Evolutionary conservation across 2,888 invertebrate genomes (phyloP).

Genomic region (Sphaerophoria taeniata): DNA sequence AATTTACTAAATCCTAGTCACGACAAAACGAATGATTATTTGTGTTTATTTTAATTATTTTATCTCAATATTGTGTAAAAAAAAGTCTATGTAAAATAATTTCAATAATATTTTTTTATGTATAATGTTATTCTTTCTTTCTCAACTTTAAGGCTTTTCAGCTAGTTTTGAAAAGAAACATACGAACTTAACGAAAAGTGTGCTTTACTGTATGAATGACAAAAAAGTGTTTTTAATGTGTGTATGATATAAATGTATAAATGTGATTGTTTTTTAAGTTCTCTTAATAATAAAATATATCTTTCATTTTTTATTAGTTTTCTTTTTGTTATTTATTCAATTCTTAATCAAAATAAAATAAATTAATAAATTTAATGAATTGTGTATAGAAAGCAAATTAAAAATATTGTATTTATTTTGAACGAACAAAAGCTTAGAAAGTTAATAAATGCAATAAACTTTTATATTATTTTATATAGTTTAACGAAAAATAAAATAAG

Average conservation of each 20-base stretch:
- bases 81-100: slow-evolving; percentile 60
- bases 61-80: slow-evolving; percentile 65
- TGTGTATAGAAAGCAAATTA: slow-evolving; percentile 60
- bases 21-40: slow-evolving; percentile 70
- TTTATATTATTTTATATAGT: slow-evolving; percentile 36
- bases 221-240: neutral
- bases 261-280: slow-evolving; percentile 51
- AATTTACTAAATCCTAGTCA: slow-evolving; percentile 74
- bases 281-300: slow-evolving; percentile 15
- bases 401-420: slow-evolving; percentile 68
- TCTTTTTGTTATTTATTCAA: slow-evolving; percentile 73
- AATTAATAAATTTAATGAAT: slow-evolving; percentile 38
- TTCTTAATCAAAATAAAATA: too few relatives aligned
- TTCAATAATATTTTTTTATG: slow-evolving; percentile 15
- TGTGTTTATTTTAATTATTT: slow-evolving; percentile 51
- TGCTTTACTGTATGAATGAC: slow-evolving; percentile 64
- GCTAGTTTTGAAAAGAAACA: neutral
- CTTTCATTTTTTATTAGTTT: slow-evolving; percentile 52
- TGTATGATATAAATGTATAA: slow-evolving; percentile 5
- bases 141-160: slow-evolving; percentile 33
- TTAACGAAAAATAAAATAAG: neutral
- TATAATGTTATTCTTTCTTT: slow-evolving; percentile 26
- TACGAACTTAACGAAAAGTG: slow-evolving; percentile 15
- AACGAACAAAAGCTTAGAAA: slow-evolving; percentile 31
- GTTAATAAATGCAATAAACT: too few relatives aligned